Evolutionary conservation across 1,140 invertebrate species (phyloP).

Genomic region (Eueides isabella): DNA sequence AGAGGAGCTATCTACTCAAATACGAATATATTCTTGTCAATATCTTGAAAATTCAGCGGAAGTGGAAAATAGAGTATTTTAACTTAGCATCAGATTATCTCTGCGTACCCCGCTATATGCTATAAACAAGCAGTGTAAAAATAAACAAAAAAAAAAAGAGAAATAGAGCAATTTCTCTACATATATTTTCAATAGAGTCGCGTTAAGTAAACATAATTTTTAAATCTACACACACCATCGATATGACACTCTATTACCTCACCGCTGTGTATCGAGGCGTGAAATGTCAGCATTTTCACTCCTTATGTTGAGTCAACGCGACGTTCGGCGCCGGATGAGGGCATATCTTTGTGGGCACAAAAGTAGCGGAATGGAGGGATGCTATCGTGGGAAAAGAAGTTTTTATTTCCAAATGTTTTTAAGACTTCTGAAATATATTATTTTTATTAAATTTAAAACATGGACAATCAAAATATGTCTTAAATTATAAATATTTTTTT

Average conservation of each 20-base stretch:
- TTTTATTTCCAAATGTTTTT: too few species aligned
- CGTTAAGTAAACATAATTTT: neutral
- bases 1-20: too few species aligned
- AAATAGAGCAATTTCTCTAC: neutral
- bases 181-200: neutral
- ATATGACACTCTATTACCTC: constrained; percentile 19
- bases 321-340: constrained; percentile 39
- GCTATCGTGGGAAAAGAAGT: neutral
- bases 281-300: constrained; percentile 34
- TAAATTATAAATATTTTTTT: too few species aligned
- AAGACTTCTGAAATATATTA: too few species aligned
- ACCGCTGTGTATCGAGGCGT: constrained; percentile 12
- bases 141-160: neutral
- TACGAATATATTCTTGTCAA: too few species aligned
- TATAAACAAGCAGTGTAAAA: neutral
- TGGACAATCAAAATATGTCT: too few species aligned
- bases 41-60: neutral
- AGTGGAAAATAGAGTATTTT: neutral
- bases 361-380: constrained; percentile 10
- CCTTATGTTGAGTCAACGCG: constrained; percentile 38
- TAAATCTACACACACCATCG: constrained; percentile 6
- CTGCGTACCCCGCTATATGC: neutral
- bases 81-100: neutral
- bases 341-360: constrained; percentile 20
- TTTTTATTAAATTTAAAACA: too few species aligned